These are phyloP conservation scores for Pao palembangensis DNA, from an alignment of 2,113 vertebrate genomes.

Conservation along the genomic window DNA sequence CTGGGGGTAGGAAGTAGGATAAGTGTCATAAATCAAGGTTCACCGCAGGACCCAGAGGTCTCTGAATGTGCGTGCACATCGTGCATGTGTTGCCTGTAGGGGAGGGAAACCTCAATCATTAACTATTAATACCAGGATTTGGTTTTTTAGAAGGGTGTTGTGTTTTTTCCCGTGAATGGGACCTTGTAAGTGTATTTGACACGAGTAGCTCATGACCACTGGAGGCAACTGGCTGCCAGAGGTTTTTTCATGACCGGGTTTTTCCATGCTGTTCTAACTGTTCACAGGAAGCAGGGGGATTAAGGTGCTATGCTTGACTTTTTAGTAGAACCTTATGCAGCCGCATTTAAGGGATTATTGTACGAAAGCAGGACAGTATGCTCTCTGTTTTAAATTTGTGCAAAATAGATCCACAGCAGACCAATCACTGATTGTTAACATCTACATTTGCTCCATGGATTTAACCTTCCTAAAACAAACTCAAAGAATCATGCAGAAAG, in stretches of 20 bases:
- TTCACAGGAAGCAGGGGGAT: slow-evolving; percentile 38
- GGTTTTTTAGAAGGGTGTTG: slow-evolving; percentile 14
- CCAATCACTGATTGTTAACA: background rate
- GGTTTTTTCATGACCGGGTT: slow-evolving; percentile 9
- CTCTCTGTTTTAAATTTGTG: slow-evolving; percentile 13
- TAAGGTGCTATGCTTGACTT: slow-evolving; percentile 21
- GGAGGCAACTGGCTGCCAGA: slow-evolving; percentile 30
- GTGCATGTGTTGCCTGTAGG: slow-evolving; percentile 32
- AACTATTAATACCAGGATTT: slow-evolving; percentile 61
- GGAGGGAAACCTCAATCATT: slow-evolving; percentile 68
- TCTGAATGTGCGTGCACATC: slow-evolving; percentile 13
- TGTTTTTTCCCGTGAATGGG: slow-evolving; percentile 19
- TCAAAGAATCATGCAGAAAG: background rate
- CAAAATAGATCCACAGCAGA: background rate
- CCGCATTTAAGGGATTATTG: background rate
- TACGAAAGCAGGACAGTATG: background rate
- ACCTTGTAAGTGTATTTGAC: slow-evolving; percentile 7
- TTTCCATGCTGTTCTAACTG: slow-evolving; percentile 26
- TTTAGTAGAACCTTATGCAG: slow-evolving; percentile 6
- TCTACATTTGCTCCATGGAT: background rate
- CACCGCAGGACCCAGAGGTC: slow-evolving; percentile 54
- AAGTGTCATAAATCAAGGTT: slow-evolving; percentile 76
- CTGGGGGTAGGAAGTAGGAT: slow-evolving; percentile 70
- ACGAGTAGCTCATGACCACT: slow-evolving; percentile 11
- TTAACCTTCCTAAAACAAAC: background rate